A percentile compares a stretch with the other conserved stretches of the same genome.
Conservation (phyloP, 2,797 vertebrate genomes). For the Melanogrammus aeglefinus region DNA sequence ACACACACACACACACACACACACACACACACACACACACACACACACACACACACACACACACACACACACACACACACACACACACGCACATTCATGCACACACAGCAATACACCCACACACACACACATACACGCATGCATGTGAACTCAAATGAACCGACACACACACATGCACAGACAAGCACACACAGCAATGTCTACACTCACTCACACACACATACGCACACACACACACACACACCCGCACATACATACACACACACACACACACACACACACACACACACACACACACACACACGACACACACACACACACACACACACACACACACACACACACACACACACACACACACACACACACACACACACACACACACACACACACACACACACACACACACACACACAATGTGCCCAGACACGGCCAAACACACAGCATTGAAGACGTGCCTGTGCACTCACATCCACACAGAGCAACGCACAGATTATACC, state of each 20-base stretch:
- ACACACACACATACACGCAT: too few relatives aligned
- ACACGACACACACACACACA: too few relatives aligned
- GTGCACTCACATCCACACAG: conserved; percentile 25
- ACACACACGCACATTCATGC: too few relatives aligned
- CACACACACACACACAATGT: neutral
- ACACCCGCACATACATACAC: conserved; percentile 10
- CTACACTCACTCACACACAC: neutral
- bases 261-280: neutral
- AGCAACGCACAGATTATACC: conserved; percentile 17
- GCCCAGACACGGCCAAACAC: conserved; percentile 18
- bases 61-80: too few relatives aligned
- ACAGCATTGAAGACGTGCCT: conserved; percentile 23
- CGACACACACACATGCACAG: neutral
- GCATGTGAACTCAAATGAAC: neutral
- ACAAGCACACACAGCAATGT: too few relatives aligned
- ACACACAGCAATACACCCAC: too few relatives aligned
- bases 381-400: neutral
- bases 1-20: too few relatives aligned
- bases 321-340: neutral
- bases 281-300: neutral
- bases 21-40: too few relatives aligned
- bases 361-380: neutral
- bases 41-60: neutral
- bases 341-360: conserved; percentile 25
- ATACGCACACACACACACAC: conserved; percentile 37